Conservation (phyloP, 1,140 invertebrate species). For the Lutraria rhynchaena region DNA sequence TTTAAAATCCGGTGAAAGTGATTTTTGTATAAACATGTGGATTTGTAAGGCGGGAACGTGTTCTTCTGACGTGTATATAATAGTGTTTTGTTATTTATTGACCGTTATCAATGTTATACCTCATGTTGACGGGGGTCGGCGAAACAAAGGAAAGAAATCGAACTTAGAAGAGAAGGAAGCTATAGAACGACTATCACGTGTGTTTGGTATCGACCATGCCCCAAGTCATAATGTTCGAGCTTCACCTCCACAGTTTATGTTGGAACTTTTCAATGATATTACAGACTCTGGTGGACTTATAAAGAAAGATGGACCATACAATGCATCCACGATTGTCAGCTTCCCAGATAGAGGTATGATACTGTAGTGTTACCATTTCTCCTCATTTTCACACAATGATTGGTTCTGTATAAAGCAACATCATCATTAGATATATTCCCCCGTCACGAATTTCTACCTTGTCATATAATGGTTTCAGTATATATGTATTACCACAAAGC, state of each 20-base stretch:
- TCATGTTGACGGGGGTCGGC: constrained; percentile 19
- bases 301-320: constrained; percentile 54
- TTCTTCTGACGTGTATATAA: constrained; percentile 8
- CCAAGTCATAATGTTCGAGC: constrained; percentile 39
- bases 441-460: too few species aligned
- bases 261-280: constrained; percentile 56
- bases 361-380: not conserved
- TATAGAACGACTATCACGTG: constrained; percentile 49
- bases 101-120: constrained; percentile 2
- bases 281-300: constrained; percentile 54
- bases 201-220: constrained; percentile 54
- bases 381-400: not conserved
- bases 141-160: constrained; percentile 29
- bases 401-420: too few species aligned
- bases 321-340: constrained; percentile 51
- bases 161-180: constrained; percentile 40
- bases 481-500: too few species aligned
- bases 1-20: constrained; percentile 20
- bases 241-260: constrained; percentile 55
- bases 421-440: too few species aligned
- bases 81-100: constrained; percentile 45
- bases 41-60: constrained; percentile 26
- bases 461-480: too few species aligned
- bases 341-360: constrained; percentile 57
- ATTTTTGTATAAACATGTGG: constrained; percentile 45